Percentiles rank a stretch among this genome's conserved stretches.
Evolutionary conservation across 2,888 invertebrate genomes (phyloP).

Genomic region (Acleris literana): DNA sequence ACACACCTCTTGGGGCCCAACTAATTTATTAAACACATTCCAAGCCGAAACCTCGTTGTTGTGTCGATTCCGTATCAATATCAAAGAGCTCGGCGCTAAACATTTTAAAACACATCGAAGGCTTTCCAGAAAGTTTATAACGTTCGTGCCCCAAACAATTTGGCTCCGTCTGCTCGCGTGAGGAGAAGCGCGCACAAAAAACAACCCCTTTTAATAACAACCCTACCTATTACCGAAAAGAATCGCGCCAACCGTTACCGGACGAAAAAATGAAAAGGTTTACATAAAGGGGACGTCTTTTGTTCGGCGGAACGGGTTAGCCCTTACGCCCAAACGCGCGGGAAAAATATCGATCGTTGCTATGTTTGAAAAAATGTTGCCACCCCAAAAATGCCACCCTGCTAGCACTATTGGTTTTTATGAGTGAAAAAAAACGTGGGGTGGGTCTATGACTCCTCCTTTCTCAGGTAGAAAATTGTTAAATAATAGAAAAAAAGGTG

Average conservation of each 20-base stretch:
- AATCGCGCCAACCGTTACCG: constrained; percentile 74
- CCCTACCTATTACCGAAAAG: constrained; percentile 78
- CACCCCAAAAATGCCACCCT: constrained; percentile 56
- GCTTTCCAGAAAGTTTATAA: constrained; percentile 34
- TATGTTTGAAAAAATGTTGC: constrained; percentile 69
- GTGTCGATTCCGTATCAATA: no score
- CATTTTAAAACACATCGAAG: neutral
- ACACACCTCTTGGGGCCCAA: constrained; percentile 8
- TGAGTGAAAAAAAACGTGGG: constrained; percentile 69
- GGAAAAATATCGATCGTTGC: constrained; percentile 75
- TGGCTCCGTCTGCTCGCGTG: constrained; percentile 64
- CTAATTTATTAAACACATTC: constrained; percentile 22
- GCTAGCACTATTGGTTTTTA: constrained; percentile 69
- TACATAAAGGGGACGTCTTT: constrained; percentile 72
- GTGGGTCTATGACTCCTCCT: constrained; percentile 70
- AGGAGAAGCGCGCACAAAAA: constrained; percentile 67
- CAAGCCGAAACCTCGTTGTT: no score
- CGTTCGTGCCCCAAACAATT: constrained; percentile 72
- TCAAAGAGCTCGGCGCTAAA: no score
- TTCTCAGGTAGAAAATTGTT: constrained; percentile 67
- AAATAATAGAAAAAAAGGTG: constrained; percentile 51
- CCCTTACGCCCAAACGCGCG: constrained; percentile 62
- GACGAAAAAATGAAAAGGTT: constrained; percentile 74
- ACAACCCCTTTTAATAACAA: constrained; percentile 66
- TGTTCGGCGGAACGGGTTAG: constrained; percentile 64